phyloP scores from a whole-genome alignment of 2,113 vertebrate genomes.

The Dryoscopus gambensis region DNA sequence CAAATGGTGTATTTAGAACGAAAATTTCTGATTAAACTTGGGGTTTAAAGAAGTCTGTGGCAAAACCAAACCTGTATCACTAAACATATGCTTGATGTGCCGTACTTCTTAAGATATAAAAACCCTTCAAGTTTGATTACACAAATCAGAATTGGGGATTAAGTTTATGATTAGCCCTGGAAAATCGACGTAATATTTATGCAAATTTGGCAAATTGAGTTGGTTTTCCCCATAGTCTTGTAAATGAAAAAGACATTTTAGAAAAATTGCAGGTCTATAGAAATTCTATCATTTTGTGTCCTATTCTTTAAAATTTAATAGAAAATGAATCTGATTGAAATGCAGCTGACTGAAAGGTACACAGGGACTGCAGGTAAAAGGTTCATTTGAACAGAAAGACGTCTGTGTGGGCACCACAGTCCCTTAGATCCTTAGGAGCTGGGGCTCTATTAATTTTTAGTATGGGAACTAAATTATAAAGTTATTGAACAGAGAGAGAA shows the following conservation, averaged over 20 bases:
- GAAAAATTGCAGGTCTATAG: constrained; percentile 27
- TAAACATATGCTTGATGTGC: neutral
- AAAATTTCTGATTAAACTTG: neutral
- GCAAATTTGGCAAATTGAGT: constrained; percentile 65
- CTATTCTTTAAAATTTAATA: constrained; percentile 59
- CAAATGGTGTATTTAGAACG: neutral
- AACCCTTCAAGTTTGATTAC: constrained; percentile 61
- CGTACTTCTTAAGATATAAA: neutral
- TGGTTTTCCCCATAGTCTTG: constrained; percentile 46
- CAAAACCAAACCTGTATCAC: neutral
- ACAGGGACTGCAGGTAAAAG: constrained; percentile 25
- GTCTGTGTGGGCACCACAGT: constrained; percentile 6
- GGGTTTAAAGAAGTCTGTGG: neutral
- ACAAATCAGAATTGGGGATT: constrained; percentile 1
- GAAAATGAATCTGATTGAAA: constrained; percentile 61
- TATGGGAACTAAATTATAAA: constrained; percentile 61
- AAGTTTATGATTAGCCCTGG: constrained; percentile 39
- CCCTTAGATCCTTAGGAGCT: constrained; percentile 29
- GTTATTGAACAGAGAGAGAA: constrained; percentile 56
- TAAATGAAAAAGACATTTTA: constrained; percentile 63
- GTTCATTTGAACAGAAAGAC: constrained; percentile 46
- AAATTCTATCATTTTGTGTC: constrained; percentile 51
- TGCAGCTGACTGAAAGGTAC: constrained; percentile 37
- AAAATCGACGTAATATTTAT: constrained; percentile 62
- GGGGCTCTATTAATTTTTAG: constrained; percentile 60